Base-by-base conservation (phyloP, 2,797 vertebrate genomes). In the Hoplostethus atlanticus region DNA sequence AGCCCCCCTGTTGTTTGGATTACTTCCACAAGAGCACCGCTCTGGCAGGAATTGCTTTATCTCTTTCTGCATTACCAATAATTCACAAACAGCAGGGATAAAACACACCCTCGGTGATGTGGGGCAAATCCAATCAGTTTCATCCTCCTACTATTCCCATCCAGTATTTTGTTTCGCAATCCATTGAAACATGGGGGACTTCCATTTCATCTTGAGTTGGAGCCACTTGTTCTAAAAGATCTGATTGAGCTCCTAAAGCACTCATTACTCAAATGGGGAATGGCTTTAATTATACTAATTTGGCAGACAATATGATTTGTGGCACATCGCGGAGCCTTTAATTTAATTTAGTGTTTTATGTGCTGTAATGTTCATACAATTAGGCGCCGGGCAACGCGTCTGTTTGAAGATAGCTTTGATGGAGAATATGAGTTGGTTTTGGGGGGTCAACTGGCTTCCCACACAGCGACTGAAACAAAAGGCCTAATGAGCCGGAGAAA, bases 401-500 rank as follows among this genome's bases (percentile, higher is more conserved):
- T 78, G 57, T 77, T 80, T 80, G 76, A 85, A 81, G 71, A 68
- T 48, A 74, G 60, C 52, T 83, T 84, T 79, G 88, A 87, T 83
- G 56, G 75, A 81, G 76, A 64, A 51, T 58, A 48, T 42, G 36
- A 60, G 57, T 65, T 69, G 31, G 61, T 64, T 76, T 73, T 16
- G 17, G 54, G 46, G 65, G 68, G 21, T 72, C 73, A 25, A 36
- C 44, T 51, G 83, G 71, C 80, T 74, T 85, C 86, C 76, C 12
- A 46, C 73, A 68, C 17, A 28, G 70, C 46, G 46, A 75, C 30
- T 83, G 56, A 86, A 80, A 42, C 5, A 83, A 86, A 86, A 71
- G 73, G 64, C 7, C 79, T 87, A 90, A 91, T 71, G 85, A 90
- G 87, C 76, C 77, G 87, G 84, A 86, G 90, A 91, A 83, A 87